Percentiles rank a stretch among this genome's conserved stretches.
Evolutionary conservation across 35 echinoderm and acorn worm species (phyloP).

Genomic region (Anneissia japonica): DNA sequence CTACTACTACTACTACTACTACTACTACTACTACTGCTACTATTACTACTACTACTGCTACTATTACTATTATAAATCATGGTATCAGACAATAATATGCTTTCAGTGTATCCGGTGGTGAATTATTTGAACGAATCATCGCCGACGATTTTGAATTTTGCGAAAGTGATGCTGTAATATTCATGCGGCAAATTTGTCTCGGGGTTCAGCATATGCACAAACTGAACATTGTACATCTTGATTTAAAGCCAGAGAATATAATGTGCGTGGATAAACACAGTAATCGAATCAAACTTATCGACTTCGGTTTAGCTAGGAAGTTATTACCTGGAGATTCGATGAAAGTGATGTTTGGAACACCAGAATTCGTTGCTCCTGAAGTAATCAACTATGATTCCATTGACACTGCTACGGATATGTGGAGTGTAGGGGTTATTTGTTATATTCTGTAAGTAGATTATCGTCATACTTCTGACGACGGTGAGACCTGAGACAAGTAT

Average conservation of each 20-base stretch:
- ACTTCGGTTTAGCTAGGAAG: slow-evolving; percentile 4
- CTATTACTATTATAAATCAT: background rate
- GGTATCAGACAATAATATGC: background rate
- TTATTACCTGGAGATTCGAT: background rate
- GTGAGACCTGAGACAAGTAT: too few species aligned
- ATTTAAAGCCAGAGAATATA: slow-evolving; percentile 24
- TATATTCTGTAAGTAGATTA: slow-evolving; percentile 95
- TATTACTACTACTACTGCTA: background rate
- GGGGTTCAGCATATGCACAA: slow-evolving; percentile 11
- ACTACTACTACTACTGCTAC: background rate
- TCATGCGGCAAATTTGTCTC: slow-evolving; percentile 15
- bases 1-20: background rate
- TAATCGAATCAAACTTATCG: slow-evolving; percentile 12
- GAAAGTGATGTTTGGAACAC: slow-evolving; percentile 9
- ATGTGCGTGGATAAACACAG: slow-evolving; percentile 3
- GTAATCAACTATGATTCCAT: slow-evolving; percentile 1
- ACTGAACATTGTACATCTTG: slow-evolving; percentile 6
- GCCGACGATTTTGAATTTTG: background rate
- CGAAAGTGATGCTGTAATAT: background rate
- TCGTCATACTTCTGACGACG: too few species aligned
- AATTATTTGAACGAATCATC: slow-evolving; percentile 11
- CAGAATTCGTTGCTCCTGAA: slow-evolving; percentile 17
- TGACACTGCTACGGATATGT: slow-evolving; percentile 17
- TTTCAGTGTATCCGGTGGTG: slow-evolving; percentile 14
- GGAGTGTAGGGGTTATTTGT: slow-evolving; percentile 90